Evolutionary conservation across 64 coral and sea anemone genomes (phyloP), one percentile per base, ranked within the genome.

Genomic region (Trachythela sp.): DNA sequence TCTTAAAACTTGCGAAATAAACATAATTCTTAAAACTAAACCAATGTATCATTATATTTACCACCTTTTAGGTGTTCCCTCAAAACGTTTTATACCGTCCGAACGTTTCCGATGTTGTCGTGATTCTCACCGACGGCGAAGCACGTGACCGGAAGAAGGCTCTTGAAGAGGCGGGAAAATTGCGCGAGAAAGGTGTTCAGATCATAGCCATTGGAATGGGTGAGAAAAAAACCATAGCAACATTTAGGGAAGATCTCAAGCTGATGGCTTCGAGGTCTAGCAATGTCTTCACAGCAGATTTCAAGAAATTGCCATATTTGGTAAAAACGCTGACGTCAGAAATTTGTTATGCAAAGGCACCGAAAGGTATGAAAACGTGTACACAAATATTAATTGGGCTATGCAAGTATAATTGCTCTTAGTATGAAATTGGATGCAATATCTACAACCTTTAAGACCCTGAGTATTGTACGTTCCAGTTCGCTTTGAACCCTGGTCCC

Each of bases 241-340:
- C 75, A 36, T 80, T 80, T 37, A 20, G 75, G 0, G 20, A 80
- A 37, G 75, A 80, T 80, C 75, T 80, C 35, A 35, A 18, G 34
- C 11, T 37, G 30, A 80, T 80, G 75, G 75, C 75, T 15, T 37
- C 75, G 20, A 80, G 13, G 37, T 30, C 75, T 15, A 80, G 37
- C 34, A 30, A 80, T 80, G 75, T 80, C 34, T 80, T 80, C 34
- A 80, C 75, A 2, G 75, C 75, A 15, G 75, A 80, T 80, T 80
- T 37, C 37, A 35, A 80, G 37, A 80, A 80, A 15, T 37, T 80
- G 35, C 75, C 75, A 15, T 80, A 80, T 80, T 15, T 80, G 37
- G 37, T 39, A 14, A 80, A 80, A 39, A 39, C 75, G 9, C 75
- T 80, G 0, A 80, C 75, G 37, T 80, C 75, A 80, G 75, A 80